Conservation (phyloP, 2,113 vertebrate genomes). For the Glaucomys volans region DNA sequence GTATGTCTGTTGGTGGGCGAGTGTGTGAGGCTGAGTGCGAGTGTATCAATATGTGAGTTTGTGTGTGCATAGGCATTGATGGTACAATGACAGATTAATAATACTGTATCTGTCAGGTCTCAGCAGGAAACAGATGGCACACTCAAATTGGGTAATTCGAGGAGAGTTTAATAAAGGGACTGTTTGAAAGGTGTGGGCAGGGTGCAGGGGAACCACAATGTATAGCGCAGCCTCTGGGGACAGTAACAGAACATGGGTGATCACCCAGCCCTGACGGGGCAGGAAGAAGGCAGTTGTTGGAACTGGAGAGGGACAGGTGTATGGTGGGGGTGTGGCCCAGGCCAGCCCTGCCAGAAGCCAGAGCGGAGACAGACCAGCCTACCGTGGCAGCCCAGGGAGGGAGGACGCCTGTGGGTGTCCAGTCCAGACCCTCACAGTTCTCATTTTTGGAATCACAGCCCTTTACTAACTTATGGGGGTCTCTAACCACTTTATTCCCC, state of each 20-base stretch:
- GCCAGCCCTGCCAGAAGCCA: too few species aligned
- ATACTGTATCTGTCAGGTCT: constrained; percentile 44
- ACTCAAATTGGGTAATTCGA: constrained; percentile 14
- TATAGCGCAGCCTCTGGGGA: neutral
- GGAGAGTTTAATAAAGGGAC: constrained; percentile 33
- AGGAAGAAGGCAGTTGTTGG: neutral
- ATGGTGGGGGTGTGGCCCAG: neutral
- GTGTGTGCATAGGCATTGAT: neutral
- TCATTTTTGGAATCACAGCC: neutral
- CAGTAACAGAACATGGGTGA: neutral
- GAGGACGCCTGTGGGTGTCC: neutral
- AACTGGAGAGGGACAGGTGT: neutral
- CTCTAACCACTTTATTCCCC: neutral
- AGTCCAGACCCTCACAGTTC: neutral
- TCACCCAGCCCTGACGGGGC: neutral
- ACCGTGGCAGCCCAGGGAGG: neutral
- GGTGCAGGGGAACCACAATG: neutral
- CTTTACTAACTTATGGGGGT: neutral
- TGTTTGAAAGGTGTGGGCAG: constrained; percentile 45
- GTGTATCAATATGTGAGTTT: neutral
- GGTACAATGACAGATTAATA: constrained; percentile 34
- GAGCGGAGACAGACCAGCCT: neutral
- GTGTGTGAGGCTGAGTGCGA: neutral
- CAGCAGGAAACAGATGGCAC: constrained; percentile 57
- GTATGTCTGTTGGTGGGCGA: neutral